Evolutionary conservation across 2,113 vertebrate species (phyloP), one percentile per base, ranked within the genome.

Genomic region (Nannospalax galili): DNA sequence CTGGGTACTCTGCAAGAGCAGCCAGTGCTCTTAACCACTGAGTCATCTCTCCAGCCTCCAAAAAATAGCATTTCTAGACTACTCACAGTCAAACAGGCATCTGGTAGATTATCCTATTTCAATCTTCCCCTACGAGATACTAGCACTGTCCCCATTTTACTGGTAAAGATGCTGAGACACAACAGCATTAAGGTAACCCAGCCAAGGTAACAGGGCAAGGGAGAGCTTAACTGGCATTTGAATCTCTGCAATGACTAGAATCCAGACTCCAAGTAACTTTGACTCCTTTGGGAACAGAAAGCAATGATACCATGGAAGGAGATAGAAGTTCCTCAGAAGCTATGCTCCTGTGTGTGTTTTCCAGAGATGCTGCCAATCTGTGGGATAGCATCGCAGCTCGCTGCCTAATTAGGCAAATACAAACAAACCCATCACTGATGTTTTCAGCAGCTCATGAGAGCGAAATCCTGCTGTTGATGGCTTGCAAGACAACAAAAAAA

Each of bases 401-500:
- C 93, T 84, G n/a, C 96, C 98, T 98, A 98, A 98, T 98, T 98
- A 98, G 97, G 98, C 95, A 97, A 98, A 97, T 96, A 97, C 98
- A 98, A 98, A 98, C 98, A 98, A 98, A 98, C 98, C 96, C 97
- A 97, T 98, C 98, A 97, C 97, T 97, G 98, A 97, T 98, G 97
- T 97, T 98, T 97, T 97, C 98, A 78, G 30, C 26, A 26, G 98
- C 97, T 98, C 98, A 97, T 91, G 97, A 98, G 97, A 98, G 96
- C 78, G 84, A 97, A 93, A 98, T 97, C 98, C 96, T 94, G 98
- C 98, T 98, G 98, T 70, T 98, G 98, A 96, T 93, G 75, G 94
- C 98, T 97, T 15, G 45, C 16, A 10, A 93, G 97, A 97, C 95
- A 97, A 96, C 93, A 95, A 52, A 35, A n/a, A 75, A 52, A 5